Percentiles rank a stretch among this genome's conserved stretches.
Evolutionary conservation across 2,888 invertebrate genomes (phyloP).

Genomic region (Hylaea fasciaria): DNA sequence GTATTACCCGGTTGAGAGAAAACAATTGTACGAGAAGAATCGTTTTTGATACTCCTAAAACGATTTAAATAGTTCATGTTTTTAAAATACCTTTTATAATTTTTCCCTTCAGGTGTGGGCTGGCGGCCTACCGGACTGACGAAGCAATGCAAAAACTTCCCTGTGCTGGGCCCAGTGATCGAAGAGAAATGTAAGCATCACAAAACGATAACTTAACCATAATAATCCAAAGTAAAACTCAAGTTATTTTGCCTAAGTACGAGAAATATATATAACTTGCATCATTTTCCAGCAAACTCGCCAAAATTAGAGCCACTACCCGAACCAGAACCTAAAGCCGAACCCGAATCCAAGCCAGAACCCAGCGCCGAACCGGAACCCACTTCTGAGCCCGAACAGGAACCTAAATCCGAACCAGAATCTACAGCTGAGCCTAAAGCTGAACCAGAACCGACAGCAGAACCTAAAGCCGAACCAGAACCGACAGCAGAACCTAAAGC

Average conservation of each 20-base stretch:
- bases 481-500: conserved; percentile 62
- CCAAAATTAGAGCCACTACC: conserved; percentile 56
- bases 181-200: conserved; percentile 64
- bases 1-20: too few relatives aligned
- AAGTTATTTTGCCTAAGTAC: too few relatives aligned
- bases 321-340: conserved; percentile 43
- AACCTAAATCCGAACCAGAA: conserved; percentile 46
- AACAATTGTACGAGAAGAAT: too few relatives aligned
- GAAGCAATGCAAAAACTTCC: conserved; percentile 92
- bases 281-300: conserved; percentile 55
- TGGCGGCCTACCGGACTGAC: conserved; percentile 93
- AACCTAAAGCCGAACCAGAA: conserved; percentile 63
- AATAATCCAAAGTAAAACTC: background rate
- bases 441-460: conserved; percentile 44
- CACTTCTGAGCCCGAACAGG: conserved; percentile 23
- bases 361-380: conserved; percentile 46
- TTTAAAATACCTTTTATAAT: background rate
- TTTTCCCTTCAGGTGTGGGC: conserved; percentile 88
- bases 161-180: conserved; percentile 79
- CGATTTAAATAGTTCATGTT: too few relatives aligned
- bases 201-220: background rate
- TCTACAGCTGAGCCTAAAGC: conserved; percentile 46
- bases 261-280: background rate
- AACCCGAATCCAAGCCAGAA: conserved; percentile 61
- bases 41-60: too few relatives aligned